Conservation (phyloP, 2,888 invertebrate species). For the Cheilosia urbana region DNA sequence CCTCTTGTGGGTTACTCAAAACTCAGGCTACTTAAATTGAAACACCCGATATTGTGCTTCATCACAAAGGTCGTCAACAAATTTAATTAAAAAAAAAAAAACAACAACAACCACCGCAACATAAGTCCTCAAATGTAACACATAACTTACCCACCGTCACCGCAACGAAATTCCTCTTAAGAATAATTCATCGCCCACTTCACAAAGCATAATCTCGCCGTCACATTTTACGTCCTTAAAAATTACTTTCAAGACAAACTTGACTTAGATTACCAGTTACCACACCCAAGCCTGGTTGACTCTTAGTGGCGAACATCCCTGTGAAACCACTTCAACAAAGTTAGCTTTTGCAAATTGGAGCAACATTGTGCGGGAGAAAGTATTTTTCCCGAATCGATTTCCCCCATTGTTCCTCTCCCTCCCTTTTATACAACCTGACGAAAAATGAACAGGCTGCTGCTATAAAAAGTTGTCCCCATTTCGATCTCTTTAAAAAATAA, state of each 20-base stretch:
- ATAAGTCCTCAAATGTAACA: constrained; percentile 18
- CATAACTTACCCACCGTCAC: constrained; percentile 28
- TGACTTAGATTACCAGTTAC: constrained; percentile 42
- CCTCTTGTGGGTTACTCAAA: no score
- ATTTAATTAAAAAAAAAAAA: constrained; percentile 10
- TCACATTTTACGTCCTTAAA: constrained; percentile 63
- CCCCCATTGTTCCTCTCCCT: background rate
- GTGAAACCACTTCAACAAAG: constrained; percentile 32
- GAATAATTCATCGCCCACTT: constrained; percentile 37
- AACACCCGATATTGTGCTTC: no score
- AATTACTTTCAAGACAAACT: constrained; percentile 59
- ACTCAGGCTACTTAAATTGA: no score
- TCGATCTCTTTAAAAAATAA: constrained; percentile 11
- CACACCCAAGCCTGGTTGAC: constrained; percentile 13
- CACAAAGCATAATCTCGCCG: constrained; percentile 39
- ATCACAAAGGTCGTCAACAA: no score
- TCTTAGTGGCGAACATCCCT: constrained; percentile 20
- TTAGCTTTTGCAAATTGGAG: constrained; percentile 61
- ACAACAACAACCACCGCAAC: constrained; percentile 2
- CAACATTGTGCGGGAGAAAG: constrained; percentile 58
- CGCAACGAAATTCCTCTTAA: constrained; percentile 14
- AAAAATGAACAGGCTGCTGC: constrained; percentile 23
- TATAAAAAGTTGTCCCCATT: background rate
- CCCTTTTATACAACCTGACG: background rate
- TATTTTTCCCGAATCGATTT: constrained; percentile 53